A percentile compares a stretch with the other conserved stretches of the same genome.
These are phyloP conservation scores for Corythucha ciliata DNA, from an alignment of 2,888 invertebrate genomes.

Conservation along the genomic window DNA sequence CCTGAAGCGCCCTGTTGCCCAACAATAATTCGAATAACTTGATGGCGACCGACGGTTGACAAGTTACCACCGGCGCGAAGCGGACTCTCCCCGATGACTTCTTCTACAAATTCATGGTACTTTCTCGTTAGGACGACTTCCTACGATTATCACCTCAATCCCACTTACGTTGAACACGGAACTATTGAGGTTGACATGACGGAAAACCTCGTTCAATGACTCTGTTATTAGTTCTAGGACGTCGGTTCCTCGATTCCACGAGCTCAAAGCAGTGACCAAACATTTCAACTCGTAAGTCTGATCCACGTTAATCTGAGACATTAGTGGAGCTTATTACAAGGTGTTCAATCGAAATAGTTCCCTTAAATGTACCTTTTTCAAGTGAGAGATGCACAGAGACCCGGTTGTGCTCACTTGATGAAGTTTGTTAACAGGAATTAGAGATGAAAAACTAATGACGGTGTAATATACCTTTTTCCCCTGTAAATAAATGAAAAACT, in stretches of 20 bases:
- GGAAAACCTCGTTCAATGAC: slow-evolving; percentile 36
- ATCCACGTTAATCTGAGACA: too few relatives aligned
- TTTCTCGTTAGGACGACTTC: too few relatives aligned
- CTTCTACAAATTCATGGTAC: too few relatives aligned
- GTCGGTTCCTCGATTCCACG: slow-evolving; percentile 35
- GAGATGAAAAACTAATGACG: slow-evolving; percentile 32
- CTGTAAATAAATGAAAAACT: slow-evolving; percentile 22
- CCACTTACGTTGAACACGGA: slow-evolving; percentile 30
- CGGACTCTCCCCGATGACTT: too few relatives aligned
- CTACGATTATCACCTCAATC: too few relatives aligned
- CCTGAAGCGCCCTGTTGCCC: too few relatives aligned
- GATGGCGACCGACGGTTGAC: too few relatives aligned
- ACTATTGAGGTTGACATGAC: slow-evolving; percentile 33
- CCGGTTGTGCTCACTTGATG: slow-evolving; percentile 28
- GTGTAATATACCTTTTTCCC: slow-evolving; percentile 32
- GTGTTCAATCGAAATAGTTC: too few relatives aligned
- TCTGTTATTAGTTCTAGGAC: slow-evolving; percentile 35
- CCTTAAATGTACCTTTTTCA: slow-evolving; percentile 28
- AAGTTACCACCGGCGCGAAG: too few relatives aligned
- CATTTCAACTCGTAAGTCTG: slow-evolving; percentile 21
- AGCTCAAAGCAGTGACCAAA: slow-evolving; percentile 32
- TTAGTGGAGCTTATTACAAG: too few relatives aligned
- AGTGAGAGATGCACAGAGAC: slow-evolving; percentile 32
- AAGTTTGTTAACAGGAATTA: slow-evolving; percentile 32
- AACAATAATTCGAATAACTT: too few relatives aligned